Conservation (phyloP, 1,140 invertebrate genomes). For the Aphaenogaster ashmeadi region DNA sequence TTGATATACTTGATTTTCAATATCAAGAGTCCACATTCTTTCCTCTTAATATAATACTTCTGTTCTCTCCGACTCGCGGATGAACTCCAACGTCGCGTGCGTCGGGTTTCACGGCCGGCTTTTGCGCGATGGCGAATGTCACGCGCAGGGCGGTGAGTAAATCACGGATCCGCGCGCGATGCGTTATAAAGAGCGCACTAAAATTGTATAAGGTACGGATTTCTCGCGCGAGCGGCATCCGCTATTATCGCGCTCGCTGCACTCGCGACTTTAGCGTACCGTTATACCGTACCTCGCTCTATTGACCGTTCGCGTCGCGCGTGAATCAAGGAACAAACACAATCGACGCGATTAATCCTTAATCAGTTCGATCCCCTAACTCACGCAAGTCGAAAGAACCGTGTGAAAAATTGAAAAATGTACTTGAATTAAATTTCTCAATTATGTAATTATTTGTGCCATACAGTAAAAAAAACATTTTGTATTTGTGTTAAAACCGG, state of each 20-base stretch:
- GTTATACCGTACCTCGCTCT: conserved; percentile 7
- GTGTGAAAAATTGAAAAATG: background rate
- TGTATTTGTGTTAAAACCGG: no score
- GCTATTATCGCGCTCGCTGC: conserved; percentile 27
- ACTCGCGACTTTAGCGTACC: conserved; percentile 20
- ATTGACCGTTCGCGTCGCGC: background rate
- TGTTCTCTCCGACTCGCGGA: background rate
- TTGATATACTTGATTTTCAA: no score
- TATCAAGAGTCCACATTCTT: no score
- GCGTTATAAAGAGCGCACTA: background rate
- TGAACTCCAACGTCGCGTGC: conserved; percentile 3
- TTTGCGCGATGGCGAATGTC: background rate
- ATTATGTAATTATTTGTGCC: background rate
- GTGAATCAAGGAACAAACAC: background rate
- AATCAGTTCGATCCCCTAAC: background rate
- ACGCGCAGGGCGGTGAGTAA: background rate
- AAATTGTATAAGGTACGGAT: conserved; percentile 11
- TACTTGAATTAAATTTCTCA: background rate
- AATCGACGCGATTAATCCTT: background rate
- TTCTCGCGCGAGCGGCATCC: background rate
- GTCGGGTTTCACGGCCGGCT: background rate
- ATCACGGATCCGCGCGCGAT: background rate
- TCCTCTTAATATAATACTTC: background rate
- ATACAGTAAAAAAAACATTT: no score
- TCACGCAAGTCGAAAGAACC: background rate